Conservation (phyloP, 2,113 vertebrate genomes). For the Ondatra zibethicus region DNA sequence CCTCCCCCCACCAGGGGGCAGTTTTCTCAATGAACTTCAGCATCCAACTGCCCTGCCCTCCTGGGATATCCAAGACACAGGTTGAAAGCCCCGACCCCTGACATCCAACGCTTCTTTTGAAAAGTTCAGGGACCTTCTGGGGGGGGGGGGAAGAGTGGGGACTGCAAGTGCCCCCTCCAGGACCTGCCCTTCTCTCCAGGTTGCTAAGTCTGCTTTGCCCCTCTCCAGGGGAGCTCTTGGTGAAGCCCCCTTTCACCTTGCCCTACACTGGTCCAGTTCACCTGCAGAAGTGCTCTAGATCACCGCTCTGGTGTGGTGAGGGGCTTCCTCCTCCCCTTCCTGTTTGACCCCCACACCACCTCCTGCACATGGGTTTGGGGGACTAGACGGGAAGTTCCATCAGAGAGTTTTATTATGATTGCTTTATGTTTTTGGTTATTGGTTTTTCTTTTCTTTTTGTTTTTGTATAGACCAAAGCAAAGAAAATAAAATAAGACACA, state of each 20-base stretch:
- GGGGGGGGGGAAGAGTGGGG: background rate
- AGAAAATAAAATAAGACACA: constrained; percentile 85
- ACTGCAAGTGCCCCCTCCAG: background rate
- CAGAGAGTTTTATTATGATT: constrained; percentile 85
- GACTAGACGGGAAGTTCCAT: constrained; percentile 47
- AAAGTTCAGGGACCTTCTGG: constrained; percentile 37
- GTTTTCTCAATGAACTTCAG: background rate
- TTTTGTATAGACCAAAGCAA: constrained; percentile 92
- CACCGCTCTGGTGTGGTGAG: constrained; percentile 86
- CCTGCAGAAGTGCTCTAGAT: constrained; percentile 83
- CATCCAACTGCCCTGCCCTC: background rate
- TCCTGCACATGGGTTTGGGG: constrained; percentile 36
- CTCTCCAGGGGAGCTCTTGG: constrained; percentile 31
- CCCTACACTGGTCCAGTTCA: constrained; percentile 55
- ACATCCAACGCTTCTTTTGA: constrained; percentile 57
- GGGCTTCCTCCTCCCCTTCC: constrained; percentile 76
- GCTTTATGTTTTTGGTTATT: constrained; percentile 85
- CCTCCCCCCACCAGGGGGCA: background rate
- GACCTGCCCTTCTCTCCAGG: background rate
- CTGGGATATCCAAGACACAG: background rate
- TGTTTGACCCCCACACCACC: constrained; percentile 64
- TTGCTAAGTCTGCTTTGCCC: constrained; percentile 7
- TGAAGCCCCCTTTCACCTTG: constrained; percentile 11
- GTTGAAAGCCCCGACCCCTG: background rate
- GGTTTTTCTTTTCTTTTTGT: constrained; percentile 66